phyloP scores from a whole-genome alignment of 1,140 invertebrate genomes.

The Drosophila obscura region DNA sequence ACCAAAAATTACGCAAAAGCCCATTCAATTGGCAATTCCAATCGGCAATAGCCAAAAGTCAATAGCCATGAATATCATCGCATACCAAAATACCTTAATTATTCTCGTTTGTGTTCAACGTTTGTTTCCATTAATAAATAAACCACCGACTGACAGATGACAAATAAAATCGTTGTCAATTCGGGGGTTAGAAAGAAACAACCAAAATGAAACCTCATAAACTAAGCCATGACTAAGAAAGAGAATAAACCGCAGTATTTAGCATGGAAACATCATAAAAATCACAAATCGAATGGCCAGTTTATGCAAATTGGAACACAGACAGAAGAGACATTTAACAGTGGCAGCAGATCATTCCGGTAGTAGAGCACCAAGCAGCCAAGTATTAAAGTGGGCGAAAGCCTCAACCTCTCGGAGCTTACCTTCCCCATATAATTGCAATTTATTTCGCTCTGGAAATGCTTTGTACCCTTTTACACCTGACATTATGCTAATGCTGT shows the following conservation, averaged over 20 bases:
- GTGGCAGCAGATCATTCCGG: constrained; percentile 61
- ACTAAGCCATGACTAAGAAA: constrained; percentile 55
- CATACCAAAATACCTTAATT: constrained; percentile 26
- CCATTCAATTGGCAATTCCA: constrained; percentile 30
- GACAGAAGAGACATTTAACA: constrained; percentile 30
- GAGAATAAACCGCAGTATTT: constrained; percentile 21
- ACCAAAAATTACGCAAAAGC: constrained; percentile 1
- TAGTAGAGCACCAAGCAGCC: too few species aligned
- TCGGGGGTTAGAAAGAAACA: not conserved
- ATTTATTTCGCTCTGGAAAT: constrained; percentile 6
- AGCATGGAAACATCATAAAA: constrained; percentile 60
- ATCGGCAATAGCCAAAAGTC: not conserved
- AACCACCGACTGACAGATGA: constrained; percentile 51
- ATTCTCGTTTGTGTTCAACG: constrained; percentile 43
- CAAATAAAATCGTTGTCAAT: constrained; percentile 43
- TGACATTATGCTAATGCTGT: constrained; percentile 39
- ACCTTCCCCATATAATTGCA: constrained; percentile 19
- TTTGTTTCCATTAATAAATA: constrained; percentile 62
- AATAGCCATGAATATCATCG: constrained; percentile 18
- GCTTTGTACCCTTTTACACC: not conserved
- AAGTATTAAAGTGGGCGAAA: too few species aligned
- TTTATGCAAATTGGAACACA: constrained; percentile 47
- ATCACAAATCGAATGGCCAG: constrained; percentile 53
- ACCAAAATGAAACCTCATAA: constrained; percentile 37
- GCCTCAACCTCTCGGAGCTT: too few species aligned